phyloP scores from a whole-genome alignment of 2,113 vertebrate species.

The Tautogolabrus adspersus region DNA sequence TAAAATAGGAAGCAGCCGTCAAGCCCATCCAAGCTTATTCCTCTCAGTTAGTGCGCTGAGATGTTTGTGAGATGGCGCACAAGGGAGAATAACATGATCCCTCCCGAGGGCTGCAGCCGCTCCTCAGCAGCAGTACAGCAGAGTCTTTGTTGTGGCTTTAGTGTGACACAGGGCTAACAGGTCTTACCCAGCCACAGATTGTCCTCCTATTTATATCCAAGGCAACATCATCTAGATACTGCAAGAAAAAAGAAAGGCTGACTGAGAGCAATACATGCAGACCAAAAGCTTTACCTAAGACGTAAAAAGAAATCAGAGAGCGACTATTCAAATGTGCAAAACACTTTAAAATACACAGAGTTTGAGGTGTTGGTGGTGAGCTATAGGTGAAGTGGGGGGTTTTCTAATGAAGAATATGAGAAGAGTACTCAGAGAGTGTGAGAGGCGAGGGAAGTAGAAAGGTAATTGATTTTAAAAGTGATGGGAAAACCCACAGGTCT shows the following conservation, averaged over 20 bases:
- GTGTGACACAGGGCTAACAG: slow-evolving; percentile 64
- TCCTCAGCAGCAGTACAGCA: slow-evolving; percentile 54
- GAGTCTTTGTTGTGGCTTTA: slow-evolving; percentile 71
- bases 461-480: slow-evolving; percentile 86
- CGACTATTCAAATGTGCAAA: slow-evolving; percentile 53
- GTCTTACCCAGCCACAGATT: slow-evolving; percentile 56
- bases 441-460: slow-evolving; percentile 78
- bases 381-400: slow-evolving; percentile 77
- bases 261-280: slow-evolving; percentile 23
- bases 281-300: slow-evolving; percentile 45
- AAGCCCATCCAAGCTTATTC: slow-evolving; percentile 80
- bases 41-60: slow-evolving; percentile 72
- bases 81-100: slow-evolving; percentile 71
- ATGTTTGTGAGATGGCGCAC: slow-evolving; percentile 75
- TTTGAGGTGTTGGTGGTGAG: slow-evolving; percentile 65
- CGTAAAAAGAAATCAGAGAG: slow-evolving; percentile 61
- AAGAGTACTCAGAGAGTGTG: slow-evolving; percentile 76
- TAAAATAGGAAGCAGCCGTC: slow-evolving; percentile 84
- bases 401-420: slow-evolving; percentile 82
- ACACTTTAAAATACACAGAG: slow-evolving; percentile 65
- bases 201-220: slow-evolving; percentile 59
- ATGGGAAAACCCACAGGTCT: slow-evolving; percentile 82
- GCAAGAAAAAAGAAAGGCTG: slow-evolving; percentile 9
- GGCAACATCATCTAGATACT: slow-evolving; percentile 32
- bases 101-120: slow-evolving; percentile 62